Evolutionary conservation across 2,797 vertebrate species (phyloP), one percentile per base, ranked within the genome.

Genomic region (Nyctibius grandis): DNA sequence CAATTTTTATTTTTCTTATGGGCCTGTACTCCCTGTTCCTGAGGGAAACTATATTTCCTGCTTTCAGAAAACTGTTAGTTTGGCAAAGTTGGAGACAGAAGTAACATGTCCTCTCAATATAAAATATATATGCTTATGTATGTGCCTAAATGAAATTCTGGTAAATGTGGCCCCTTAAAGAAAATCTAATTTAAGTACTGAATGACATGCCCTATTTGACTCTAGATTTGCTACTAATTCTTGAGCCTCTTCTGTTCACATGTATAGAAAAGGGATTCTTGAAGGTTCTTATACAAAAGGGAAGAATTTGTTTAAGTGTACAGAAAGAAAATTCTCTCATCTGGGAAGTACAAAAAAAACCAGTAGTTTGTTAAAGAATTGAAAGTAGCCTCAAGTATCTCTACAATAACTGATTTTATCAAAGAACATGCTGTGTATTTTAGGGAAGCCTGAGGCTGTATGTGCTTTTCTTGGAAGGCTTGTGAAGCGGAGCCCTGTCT

Each of bases 351-450:
- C 59, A 42, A 42, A 44, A 67, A 88, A 76, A 9, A 21, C 4
- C 31, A 11, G 20, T 47, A 2, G 0, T 53, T 79, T 54, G 10
- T 48, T 3, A 9, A 50, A 85, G n/a, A 76, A 68, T 28, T 44
- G n/a, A 14, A 14, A 47, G 12, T 31, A 63, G 22, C 16, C 18
- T 74, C 36, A 33, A 28, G 56, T 67, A 78, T 54, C 22, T 48
- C 36, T 63, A 7, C 6, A 5, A 38, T 25, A 74, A 13, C 40
- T 29, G 44, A 38, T 73, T 54, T 63, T 63, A 29, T 70, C 15
- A 4, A 50, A 45, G 54, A 83, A 17, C 31, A 4, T 1, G 4
- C 8, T 36, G 0, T 5, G 5, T 40, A 5, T 44, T 34, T 34
- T 36, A 20, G n/a, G 33, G 45, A 45, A 22, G 36, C 44, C 19